Evolutionary conservation across 2,797 vertebrate species (phyloP).

Genomic region (Hydrolagus colliei): DNA sequence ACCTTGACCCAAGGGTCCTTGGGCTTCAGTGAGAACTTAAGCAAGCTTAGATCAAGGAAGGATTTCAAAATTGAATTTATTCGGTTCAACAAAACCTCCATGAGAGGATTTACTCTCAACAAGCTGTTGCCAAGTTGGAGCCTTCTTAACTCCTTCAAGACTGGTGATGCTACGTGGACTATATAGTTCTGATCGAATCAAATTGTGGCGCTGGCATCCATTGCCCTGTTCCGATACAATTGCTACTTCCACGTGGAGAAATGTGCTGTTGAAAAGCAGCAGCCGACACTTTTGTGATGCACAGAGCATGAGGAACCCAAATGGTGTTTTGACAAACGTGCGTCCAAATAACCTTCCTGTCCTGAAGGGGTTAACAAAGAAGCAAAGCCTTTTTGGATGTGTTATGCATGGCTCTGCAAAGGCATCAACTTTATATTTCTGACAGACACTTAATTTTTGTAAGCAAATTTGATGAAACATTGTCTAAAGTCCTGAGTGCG

Average conservation of each 20-base stretch:
- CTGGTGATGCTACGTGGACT: not conserved
- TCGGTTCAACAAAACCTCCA: constrained; percentile 72
- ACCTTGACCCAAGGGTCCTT: constrained; percentile 67
- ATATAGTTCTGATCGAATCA: not conserved
- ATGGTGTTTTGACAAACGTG: not conserved
- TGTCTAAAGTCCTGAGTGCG: not conserved
- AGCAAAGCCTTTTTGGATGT: not conserved
- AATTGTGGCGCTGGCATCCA: not conserved
- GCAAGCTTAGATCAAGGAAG: constrained; percentile 80
- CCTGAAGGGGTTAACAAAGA: not conserved
- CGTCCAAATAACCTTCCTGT: not conserved
- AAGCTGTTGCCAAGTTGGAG: constrained; percentile 71
- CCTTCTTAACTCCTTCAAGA: constrained; percentile 37
- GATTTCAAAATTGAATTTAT: constrained; percentile 83
- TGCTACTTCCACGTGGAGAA: not conserved
- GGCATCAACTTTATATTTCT: not conserved
- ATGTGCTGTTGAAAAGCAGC: not conserved
- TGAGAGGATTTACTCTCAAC: constrained; percentile 67
- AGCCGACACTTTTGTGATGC: not conserved
- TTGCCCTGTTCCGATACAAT: not conserved
- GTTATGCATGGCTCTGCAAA: not conserved
- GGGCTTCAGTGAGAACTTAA: constrained; percentile 65
- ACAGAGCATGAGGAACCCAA: no score
- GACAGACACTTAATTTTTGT: not conserved
- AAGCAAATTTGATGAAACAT: not conserved